phyloP scores from a whole-genome alignment of 2,113 vertebrate genomes.

The Chascanopsetta lugubris region DNA sequence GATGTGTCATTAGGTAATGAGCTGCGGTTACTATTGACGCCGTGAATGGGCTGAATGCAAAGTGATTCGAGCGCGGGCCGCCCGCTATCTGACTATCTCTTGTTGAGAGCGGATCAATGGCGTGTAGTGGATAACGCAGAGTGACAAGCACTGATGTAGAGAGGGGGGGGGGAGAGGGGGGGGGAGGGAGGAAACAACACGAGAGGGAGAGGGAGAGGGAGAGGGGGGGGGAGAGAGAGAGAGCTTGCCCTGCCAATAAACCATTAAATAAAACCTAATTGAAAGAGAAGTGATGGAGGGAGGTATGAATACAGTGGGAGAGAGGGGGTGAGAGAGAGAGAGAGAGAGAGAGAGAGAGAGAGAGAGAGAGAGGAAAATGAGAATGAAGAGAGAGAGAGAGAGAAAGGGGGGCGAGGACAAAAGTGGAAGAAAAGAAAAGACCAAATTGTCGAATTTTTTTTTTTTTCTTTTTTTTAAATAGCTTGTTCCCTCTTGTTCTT shows the following conservation, averaged over 20 bases:
- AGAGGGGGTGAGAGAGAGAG: conserved; percentile 1
- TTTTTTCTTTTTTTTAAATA: no score
- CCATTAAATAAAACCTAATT: conserved; percentile 70
- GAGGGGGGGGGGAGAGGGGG: conserved; percentile 10
- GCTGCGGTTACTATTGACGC: conserved; percentile 60
- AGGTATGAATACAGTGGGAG: conserved; percentile 5
- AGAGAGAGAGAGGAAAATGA: conserved; percentile 1
- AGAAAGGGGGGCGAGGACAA: no score
- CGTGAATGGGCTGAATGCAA: conserved; percentile 60
- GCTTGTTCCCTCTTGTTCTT: no score
- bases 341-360: not conserved
- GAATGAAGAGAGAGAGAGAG: no score
- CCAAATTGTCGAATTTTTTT: no score
- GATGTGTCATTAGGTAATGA: conserved; percentile 68
- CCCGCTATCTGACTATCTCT: conserved; percentile 64
- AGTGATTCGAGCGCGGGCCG: conserved; percentile 56
- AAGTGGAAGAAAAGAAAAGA: no score
- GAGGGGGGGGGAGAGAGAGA: conserved; percentile 6
- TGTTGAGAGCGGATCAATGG: conserved; percentile 72
- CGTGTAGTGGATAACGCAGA: conserved; percentile 69
- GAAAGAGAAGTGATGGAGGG: conserved; percentile 44
- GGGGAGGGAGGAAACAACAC: conserved; percentile 9
- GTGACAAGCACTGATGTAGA: conserved; percentile 74
- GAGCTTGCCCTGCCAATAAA: conserved; percentile 57
- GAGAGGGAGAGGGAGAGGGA: conserved; percentile 3